These are phyloP conservation scores for Mechanitis mazaeus DNA, from an alignment of 2,888 invertebrate genomes.

Conservation along the genomic window DNA sequence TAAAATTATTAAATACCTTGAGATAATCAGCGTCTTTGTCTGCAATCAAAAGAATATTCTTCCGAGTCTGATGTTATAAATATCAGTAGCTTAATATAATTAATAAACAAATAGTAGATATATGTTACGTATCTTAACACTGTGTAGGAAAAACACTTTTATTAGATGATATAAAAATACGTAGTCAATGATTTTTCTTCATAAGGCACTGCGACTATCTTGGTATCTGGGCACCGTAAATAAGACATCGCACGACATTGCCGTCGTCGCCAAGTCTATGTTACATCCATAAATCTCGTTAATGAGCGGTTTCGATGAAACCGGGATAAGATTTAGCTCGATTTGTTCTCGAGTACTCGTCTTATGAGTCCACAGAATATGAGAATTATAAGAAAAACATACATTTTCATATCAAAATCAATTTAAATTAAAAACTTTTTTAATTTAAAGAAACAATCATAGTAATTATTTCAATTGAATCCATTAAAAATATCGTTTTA, in stretches of 20 bases:
- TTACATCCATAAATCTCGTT: conserved; percentile 71
- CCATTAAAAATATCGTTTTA: conserved; percentile 26
- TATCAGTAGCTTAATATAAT: too few species aligned
- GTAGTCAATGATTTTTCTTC: conserved; percentile 30
- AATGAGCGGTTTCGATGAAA: conserved; percentile 69
- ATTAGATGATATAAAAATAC: not conserved
- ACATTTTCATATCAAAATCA: not conserved
- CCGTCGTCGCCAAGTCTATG: conserved; percentile 60
- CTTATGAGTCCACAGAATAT: not conserved
- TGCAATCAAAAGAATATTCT: too few species aligned
- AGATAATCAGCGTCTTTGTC: too few species aligned
- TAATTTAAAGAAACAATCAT: not conserved
- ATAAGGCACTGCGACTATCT: conserved; percentile 47
- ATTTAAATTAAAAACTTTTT: not conserved
- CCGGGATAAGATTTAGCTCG: conserved; percentile 56
- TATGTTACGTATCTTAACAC: not conserved
- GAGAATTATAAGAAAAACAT: too few species aligned
- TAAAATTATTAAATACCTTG: too few species aligned
- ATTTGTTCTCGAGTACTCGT: conserved; percentile 27
- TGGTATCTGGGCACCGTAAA: conserved; percentile 61
- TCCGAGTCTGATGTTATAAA: too few species aligned
- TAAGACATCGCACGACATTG: conserved; percentile 62
- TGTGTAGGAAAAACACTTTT: not conserved
- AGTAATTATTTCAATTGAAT: not conserved
- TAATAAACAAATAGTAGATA: too few species aligned